These are phyloP conservation scores for Origma solitaria DNA, from an alignment of 2,113 vertebrate genomes.

Conservation along the genomic window DNA sequence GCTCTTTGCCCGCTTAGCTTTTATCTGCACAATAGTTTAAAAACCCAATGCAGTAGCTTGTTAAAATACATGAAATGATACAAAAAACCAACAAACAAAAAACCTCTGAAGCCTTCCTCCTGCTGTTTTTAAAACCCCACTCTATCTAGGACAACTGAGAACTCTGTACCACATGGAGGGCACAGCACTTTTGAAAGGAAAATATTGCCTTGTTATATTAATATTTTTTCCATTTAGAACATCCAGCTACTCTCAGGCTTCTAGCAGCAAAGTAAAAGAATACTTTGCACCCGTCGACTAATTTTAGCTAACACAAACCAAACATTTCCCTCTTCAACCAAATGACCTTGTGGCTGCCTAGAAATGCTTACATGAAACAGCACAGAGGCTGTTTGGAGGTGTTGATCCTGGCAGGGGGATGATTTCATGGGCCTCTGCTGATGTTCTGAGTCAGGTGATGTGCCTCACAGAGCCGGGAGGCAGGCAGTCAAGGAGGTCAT, in stretches of 20 bases:
- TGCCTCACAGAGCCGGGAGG: background rate
- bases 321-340: slow-evolving; percentile 3
- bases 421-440: background rate
- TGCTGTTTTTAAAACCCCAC: background rate
- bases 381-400: background rate
- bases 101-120: background rate
- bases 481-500: background rate
- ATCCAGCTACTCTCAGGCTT: background rate
- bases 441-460: background rate
- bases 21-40: background rate
- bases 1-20: background rate
- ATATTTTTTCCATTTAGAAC: slow-evolving; percentile 8
- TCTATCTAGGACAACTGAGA: background rate
- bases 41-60: background rate
- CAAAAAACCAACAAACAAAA: background rate
- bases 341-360: slow-evolving; percentile 15
- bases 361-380: background rate
- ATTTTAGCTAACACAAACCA: slow-evolving; percentile 45
- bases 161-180: background rate
- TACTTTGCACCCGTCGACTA: background rate
- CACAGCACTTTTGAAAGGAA: background rate
- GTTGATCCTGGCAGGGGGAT: background rate
- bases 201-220: background rate
- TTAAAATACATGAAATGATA: background rate
- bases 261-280: slow-evolving; percentile 2